Evolutionary conservation across 2,888 invertebrate species (phyloP).

Genomic region (Himalopsyche anomala): DNA sequence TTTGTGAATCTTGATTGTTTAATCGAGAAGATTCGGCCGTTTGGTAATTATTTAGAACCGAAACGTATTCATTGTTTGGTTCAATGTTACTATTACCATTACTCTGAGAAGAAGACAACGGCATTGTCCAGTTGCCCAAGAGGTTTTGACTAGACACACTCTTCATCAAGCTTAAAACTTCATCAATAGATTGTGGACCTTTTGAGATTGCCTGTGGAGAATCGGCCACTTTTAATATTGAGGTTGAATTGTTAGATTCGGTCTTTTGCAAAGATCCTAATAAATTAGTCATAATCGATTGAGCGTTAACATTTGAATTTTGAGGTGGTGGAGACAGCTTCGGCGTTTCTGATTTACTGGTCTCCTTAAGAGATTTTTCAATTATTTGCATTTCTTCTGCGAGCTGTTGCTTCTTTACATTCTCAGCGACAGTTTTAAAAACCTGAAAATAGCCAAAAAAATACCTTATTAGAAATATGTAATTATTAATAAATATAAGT

Average conservation of each 20-base stretch:
- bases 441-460: constrained; percentile 70
- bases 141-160: constrained; percentile 19
- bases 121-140: constrained; percentile 4
- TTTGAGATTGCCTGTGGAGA: no score
- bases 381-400: constrained; percentile 79
- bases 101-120: neutral
- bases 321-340: neutral
- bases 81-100: neutral
- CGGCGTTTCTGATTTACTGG: constrained; percentile 68
- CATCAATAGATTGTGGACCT: constrained; percentile 14
- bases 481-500: no score
- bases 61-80: neutral
- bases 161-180: constrained; percentile 27
- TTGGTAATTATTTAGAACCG: neutral
- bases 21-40: neutral
- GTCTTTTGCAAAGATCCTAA: constrained; percentile 77
- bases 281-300: constrained; percentile 76
- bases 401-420: constrained; percentile 80
- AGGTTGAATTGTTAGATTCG: neutral
- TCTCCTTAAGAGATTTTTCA: constrained; percentile 73
- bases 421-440: constrained; percentile 85
- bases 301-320: constrained; percentile 68
- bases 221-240: no score
- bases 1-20: neutral
- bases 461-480: no score